Evolutionary conservation across 2,797 vertebrate species (phyloP).

Genomic region (Benthosema pterotum): DNA sequence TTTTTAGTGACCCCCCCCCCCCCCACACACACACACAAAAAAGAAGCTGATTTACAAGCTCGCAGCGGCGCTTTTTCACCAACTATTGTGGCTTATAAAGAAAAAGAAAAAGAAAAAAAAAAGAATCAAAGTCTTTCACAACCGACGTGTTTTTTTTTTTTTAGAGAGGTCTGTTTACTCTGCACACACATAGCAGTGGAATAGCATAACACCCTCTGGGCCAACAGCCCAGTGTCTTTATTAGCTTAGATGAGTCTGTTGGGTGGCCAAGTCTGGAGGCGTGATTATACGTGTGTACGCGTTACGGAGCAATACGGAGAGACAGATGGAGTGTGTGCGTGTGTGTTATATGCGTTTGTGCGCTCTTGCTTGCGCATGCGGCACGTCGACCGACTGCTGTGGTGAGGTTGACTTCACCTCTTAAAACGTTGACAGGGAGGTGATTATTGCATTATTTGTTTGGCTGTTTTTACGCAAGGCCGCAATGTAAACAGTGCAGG

Average conservation of each 20-base stretch:
- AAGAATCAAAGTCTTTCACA: slow-evolving; percentile 52
- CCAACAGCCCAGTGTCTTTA: slow-evolving; percentile 64
- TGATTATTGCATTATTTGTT: slow-evolving; percentile 69
- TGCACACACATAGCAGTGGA: slow-evolving; percentile 27
- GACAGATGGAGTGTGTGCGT: not conserved
- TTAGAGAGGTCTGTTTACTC: slow-evolving; percentile 73
- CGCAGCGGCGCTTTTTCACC: no score
- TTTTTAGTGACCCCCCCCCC: no score
- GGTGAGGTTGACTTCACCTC: slow-evolving; percentile 62
- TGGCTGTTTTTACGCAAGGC: slow-evolving; percentile 60
- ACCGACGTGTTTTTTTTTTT: slow-evolving; percentile 68
- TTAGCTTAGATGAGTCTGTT: slow-evolving; percentile 54
- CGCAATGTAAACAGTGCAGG: slow-evolving; percentile 39
- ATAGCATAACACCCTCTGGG: slow-evolving; percentile 51
- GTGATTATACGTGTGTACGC: slow-evolving; percentile 17
- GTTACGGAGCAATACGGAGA: not conserved
- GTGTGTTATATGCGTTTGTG: slow-evolving; percentile 6
- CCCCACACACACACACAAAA: no score
- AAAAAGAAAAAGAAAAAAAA: no score
- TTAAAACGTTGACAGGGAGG: slow-evolving; percentile 62
- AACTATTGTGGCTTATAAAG: slow-evolving; percentile 42
- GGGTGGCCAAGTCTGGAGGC: slow-evolving; percentile 64
- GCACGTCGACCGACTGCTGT: slow-evolving; percentile 51
- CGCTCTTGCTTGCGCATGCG: slow-evolving; percentile 27
- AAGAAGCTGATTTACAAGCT: no score